A percentile compares a stretch with the other conserved stretches of the same genome.
Conservation (phyloP, 2,797 vertebrate species). For the Tamandua tetradactyla region DNA sequence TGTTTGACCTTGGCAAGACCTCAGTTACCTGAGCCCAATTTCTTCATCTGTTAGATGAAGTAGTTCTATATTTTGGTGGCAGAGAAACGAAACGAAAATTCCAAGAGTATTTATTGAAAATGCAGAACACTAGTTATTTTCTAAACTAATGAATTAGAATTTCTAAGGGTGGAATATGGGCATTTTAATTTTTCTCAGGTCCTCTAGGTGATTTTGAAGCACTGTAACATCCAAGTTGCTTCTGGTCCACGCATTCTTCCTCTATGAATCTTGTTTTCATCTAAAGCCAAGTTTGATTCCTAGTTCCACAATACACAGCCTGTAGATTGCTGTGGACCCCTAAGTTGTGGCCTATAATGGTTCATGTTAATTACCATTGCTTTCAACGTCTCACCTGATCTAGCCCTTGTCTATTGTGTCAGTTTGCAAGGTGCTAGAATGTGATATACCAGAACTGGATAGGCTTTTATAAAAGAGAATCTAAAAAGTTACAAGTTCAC, state of each 20-base stretch:
- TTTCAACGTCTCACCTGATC: no score
- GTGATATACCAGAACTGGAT: no score
- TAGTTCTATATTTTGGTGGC: background rate
- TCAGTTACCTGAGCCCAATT: background rate
- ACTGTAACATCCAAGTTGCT: background rate
- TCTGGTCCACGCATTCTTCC: background rate
- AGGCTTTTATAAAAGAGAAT: no score
- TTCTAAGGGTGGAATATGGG: background rate
- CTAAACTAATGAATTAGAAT: background rate
- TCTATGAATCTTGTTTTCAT: background rate
- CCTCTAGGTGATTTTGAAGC: background rate
- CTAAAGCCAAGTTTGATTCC: background rate
- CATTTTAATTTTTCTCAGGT: background rate
- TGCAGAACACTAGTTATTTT: background rate
- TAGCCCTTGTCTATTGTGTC: no score
- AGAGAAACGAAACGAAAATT: background rate
- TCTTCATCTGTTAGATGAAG: background rate
- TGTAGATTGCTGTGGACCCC: no score
- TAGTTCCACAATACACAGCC: no score
- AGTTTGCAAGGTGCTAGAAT: no score
- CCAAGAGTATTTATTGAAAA: background rate
- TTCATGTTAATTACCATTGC: no score
- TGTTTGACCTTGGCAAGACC: background rate
- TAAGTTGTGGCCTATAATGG: no score
- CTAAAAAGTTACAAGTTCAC: no score